Evolutionary conservation across 2,113 vertebrate genomes (phyloP).

Genomic region (Mirounga angustirostris): DNA sequence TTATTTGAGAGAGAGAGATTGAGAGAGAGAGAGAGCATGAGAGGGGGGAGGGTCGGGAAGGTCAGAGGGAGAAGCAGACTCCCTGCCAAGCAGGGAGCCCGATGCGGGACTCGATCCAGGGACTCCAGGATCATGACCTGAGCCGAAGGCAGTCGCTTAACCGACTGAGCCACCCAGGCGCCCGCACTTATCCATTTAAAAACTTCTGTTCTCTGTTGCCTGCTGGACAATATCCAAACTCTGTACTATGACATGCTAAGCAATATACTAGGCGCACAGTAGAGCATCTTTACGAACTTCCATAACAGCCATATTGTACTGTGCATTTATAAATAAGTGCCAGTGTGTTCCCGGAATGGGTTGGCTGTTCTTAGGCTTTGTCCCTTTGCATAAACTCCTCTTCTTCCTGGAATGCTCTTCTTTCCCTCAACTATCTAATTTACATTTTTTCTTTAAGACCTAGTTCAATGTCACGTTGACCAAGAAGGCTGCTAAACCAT

Average conservation of each 20-base stretch:
- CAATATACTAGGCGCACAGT: not conserved
- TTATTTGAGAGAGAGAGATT: too few relatives aligned
- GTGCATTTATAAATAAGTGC: not conserved
- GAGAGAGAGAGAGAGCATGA: too few relatives aligned
- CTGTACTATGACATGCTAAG: not conserved
- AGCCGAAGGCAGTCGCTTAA: too few relatives aligned
- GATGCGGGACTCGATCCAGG: too few relatives aligned
- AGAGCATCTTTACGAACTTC: not conserved
- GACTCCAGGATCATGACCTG: too few relatives aligned
- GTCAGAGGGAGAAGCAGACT: too few relatives aligned
- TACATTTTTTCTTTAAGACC: not conserved
- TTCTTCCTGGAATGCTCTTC: slow-evolving; percentile 3
- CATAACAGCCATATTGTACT: not conserved
- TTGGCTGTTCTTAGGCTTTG: not conserved
- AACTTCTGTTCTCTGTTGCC: not conserved
- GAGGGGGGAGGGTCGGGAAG: too few relatives aligned
- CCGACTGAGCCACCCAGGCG: too few relatives aligned
- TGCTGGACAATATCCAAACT: not conserved
- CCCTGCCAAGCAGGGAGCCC: too few relatives aligned
- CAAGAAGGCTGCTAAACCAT: not conserved
- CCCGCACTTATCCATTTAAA: not conserved
- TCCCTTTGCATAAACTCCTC: not conserved
- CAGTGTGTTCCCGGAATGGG: not conserved
- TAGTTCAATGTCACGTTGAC: not conserved
- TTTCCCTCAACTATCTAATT: not conserved